Base-by-base conservation (phyloP, 2,888 invertebrate genomes). In the Agrotis exclamationis region DNA sequence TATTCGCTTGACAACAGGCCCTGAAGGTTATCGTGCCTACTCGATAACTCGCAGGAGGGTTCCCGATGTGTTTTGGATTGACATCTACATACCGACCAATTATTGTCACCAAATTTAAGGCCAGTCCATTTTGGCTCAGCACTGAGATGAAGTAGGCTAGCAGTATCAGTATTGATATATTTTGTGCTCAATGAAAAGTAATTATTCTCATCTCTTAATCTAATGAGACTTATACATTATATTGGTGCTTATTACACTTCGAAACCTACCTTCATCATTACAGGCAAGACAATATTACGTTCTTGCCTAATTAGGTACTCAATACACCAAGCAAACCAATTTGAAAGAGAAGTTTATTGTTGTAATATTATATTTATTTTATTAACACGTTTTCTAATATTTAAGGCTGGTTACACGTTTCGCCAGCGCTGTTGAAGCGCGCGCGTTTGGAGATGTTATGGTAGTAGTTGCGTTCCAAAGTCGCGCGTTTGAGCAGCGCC, bases 261-360 rank as follows among this genome's bases (percentile, higher is more conserved):
- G n/a, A n/a, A n/a, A 16, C 9, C 3, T 24, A 59, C 22, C 14
- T 18, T 3, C 4, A 13, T 22, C 16, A n/a, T 20, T 18, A 6
- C 20, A 39, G 6, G 14, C n/a, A n/a, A 28, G 14, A 11, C 16
- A 14, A 22, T 28, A 45, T 53, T n/a, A 70, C n/a, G 13, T 47
- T 47, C 22, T 22, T 53, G 33, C 13, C 14, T 70, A 69, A 69
- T 56, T 39, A 47, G 39, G n/a, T 70, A 18, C 22, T 33, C 45
- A 22, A 22, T 44, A 68, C 11, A 45, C 51, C 11, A 5, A 28
- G 44, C 24, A 20, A 18, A 50, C 7, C 13, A 64, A 53, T 24
- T 18, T 18, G 24, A 53, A 24, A 24, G 22, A 2, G n/a, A 33
- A 70, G 7, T 16, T 45, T n/a, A 69, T 45, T n/a, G 6, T 66